Conservation (phyloP, 2,113 vertebrate genomes). For the Paramisgurnus dabryanus region DNA sequence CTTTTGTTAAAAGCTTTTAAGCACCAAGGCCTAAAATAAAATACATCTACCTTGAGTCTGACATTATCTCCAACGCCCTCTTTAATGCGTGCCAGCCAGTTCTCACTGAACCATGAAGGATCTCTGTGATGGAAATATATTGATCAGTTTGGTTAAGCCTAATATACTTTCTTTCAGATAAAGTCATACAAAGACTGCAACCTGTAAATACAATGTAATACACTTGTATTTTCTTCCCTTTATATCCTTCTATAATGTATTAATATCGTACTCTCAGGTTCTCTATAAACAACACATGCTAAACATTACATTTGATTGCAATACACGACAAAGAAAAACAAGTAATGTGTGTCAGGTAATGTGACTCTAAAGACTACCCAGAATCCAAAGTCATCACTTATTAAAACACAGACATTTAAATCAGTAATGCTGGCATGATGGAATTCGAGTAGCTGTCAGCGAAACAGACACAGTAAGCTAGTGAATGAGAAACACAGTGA, state of each 20-base stretch:
- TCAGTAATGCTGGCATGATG: conserved; percentile 9
- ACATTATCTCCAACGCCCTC: conserved; percentile 90
- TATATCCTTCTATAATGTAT: background rate
- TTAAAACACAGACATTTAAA: conserved; percentile 40
- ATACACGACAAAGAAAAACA: background rate
- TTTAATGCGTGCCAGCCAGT: conserved; percentile 92
- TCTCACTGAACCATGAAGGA: conserved; percentile 85
- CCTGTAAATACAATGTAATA: background rate
- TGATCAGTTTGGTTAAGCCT: conserved; percentile 6
- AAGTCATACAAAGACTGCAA: background rate
- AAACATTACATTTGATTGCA: background rate
- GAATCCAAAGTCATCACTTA: conserved; percentile 38
- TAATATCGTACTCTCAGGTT: background rate
- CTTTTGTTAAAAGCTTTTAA: background rate
- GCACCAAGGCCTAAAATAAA: background rate
- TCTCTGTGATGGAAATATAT: conserved; percentile 77
- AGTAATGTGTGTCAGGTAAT: conserved; percentile 5
- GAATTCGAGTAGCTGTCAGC: too few relatives aligned
- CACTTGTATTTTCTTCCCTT: background rate
- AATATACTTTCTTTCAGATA: background rate
- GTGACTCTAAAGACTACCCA: conserved; percentile 4
- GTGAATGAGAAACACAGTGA: too few relatives aligned
- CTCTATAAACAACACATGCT: background rate
- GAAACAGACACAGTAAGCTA: background rate
- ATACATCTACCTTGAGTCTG: conserved; percentile 89